These are phyloP conservation scores for Anas bahamensis DNA, from an alignment of 2,797 vertebrate genomes.

Conservation along the genomic window DNA sequence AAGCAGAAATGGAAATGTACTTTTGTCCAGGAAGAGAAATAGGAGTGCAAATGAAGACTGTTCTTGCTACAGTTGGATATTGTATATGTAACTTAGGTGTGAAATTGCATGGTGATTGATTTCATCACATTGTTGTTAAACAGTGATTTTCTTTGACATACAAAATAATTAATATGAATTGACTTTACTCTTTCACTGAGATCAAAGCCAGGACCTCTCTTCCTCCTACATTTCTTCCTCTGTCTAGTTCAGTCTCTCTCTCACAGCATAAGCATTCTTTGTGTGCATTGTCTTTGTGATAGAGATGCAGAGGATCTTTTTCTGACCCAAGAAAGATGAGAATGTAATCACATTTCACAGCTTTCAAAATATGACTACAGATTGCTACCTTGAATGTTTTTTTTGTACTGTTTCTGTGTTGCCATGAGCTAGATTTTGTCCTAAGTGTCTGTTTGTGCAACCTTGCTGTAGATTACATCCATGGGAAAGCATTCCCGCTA, in stretches of 20 bases:
- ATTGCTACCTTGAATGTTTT: not conserved
- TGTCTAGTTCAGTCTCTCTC: not conserved
- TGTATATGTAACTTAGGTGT: not conserved
- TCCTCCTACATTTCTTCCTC: not conserved
- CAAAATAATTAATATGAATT: not conserved
- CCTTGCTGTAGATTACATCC: not conserved
- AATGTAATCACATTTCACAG: not conserved
- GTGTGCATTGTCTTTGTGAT: not conserved
- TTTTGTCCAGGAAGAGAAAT: not conserved
- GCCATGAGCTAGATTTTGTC: not conserved
- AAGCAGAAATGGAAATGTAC: not conserved
- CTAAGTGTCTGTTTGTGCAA: not conserved
- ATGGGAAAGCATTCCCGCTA: not conserved
- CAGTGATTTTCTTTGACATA: not conserved
- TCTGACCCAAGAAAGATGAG: not conserved
- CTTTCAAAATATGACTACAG: not conserved
- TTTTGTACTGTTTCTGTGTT: constrained; percentile 10
- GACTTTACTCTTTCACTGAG: not conserved
- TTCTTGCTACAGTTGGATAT: not conserved
- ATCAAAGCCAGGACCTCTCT: not conserved
- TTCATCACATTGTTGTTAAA: not conserved
- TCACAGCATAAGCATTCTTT: not conserved
- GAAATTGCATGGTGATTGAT: not conserved
- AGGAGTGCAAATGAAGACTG: not conserved
- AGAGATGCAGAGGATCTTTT: not conserved